These are phyloP conservation scores for Oenanthe oenanthe DNA, from an alignment of 2,113 vertebrate species.

Conservation along the genomic window DNA sequence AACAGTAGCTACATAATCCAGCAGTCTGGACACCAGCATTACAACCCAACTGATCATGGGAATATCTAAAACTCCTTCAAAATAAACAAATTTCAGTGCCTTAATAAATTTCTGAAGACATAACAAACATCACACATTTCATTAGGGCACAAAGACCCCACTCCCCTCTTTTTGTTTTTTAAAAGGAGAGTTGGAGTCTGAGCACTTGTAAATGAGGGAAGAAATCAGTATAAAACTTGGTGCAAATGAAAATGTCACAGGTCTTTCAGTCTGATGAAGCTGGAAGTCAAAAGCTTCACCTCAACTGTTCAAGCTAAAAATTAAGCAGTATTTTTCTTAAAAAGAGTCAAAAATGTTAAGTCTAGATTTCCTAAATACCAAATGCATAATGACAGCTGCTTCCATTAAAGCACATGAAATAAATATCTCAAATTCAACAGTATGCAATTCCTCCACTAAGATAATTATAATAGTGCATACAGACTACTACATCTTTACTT, in stretches of 20 bases:
- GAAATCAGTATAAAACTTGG: background rate
- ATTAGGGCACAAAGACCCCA: background rate
- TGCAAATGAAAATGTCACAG: background rate
- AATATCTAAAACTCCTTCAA: slow-evolving; percentile 92
- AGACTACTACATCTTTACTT: background rate
- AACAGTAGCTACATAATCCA: slow-evolving; percentile 96
- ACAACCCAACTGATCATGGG: slow-evolving; percentile 99
- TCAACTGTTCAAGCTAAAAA: background rate
- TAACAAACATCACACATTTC: background rate
- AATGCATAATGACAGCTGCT: background rate
- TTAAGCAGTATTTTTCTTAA: background rate
- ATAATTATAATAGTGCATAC: background rate
- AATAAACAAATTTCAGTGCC: slow-evolving; percentile 26
- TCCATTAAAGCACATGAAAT: background rate
- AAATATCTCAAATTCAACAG: background rate
- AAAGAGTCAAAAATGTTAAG: background rate
- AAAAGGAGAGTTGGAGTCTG: background rate
- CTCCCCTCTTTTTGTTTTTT: background rate
- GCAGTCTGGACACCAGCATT: slow-evolving; percentile 94
- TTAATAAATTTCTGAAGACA: background rate
- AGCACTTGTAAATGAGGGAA: background rate
- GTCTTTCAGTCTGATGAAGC: background rate
- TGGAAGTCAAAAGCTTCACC: background rate
- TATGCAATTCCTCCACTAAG: background rate
- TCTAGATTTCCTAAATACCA: background rate